Conservation (phyloP, 2,797 vertebrate genomes). For the Bucorvus abyssinicus region DNA sequence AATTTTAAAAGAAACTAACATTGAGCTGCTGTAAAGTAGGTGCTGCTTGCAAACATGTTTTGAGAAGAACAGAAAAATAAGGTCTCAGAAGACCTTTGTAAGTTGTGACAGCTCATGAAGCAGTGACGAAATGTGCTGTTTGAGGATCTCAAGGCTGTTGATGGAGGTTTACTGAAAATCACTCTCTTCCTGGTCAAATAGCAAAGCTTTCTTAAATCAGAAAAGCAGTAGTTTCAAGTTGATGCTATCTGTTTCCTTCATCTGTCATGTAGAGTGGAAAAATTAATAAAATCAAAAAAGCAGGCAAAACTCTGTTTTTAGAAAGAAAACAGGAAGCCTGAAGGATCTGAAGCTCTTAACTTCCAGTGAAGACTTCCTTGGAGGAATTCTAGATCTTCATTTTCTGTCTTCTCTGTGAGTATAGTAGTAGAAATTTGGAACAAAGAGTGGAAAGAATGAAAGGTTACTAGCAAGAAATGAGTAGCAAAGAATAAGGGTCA, state of each 20-base stretch:
- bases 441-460: constrained; percentile 50
- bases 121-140: background rate
- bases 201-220: background rate
- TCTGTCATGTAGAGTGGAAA: background rate
- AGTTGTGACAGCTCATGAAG: background rate
- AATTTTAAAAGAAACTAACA: background rate
- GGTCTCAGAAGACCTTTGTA: background rate
- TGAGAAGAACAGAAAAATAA: background rate
- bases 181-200: background rate
- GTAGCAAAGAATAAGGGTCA: constrained; percentile 40
- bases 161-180: background rate
- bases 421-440: constrained; percentile 32
- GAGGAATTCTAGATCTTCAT: background rate
- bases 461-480: background rate
- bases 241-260: background rate
- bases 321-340: background rate
- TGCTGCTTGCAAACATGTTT: background rate
- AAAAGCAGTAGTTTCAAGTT: background rate
- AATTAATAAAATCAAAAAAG: background rate
- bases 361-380: background rate
- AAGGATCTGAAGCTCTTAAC: background rate
- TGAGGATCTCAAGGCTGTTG: background rate
- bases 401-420: background rate
- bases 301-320: background rate
- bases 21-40: background rate